Conservation (phyloP, 2,888 invertebrate genomes). For the Terebella lapidaria region DNA sequence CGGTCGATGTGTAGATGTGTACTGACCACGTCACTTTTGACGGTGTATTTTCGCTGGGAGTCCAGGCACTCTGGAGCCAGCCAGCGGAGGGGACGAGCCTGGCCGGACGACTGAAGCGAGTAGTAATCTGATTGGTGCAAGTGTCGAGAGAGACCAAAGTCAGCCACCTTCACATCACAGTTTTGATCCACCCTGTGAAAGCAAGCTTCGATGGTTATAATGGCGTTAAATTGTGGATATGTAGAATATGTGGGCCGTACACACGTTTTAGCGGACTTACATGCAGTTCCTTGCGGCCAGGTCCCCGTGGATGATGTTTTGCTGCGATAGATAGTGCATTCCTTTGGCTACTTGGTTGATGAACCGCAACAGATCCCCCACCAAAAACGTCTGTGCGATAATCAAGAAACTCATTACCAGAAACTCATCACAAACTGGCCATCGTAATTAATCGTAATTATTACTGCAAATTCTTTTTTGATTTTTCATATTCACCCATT, state of each 20-base stretch:
- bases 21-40: conserved; percentile 22
- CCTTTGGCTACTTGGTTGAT: conserved; percentile 51
- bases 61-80: conserved; percentile 22
- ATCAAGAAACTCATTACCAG: too few relatives aligned
- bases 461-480: too few relatives aligned
- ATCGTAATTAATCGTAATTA: too few relatives aligned
- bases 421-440: too few relatives aligned
- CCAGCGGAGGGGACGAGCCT: conserved; percentile 17
- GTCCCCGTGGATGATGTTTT: conserved; percentile 54
- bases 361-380: conserved; percentile 48
- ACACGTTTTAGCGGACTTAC: conserved; percentile 28
- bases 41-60: conserved; percentile 15
- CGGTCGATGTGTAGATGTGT: too few relatives aligned
- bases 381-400: conserved; percentile 8
- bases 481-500: too few relatives aligned
- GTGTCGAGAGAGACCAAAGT: conserved; percentile 57
- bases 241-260: too few relatives aligned
- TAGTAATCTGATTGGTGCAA: conserved; percentile 29
- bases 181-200: conserved; percentile 32
- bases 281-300: conserved; percentile 55
- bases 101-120: not conserved
- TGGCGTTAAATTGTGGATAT: too few relatives aligned
- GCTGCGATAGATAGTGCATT: conserved; percentile 51
- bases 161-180: conserved; percentile 53
- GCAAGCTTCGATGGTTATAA: too few relatives aligned